These are phyloP conservation scores for Strigops habroptila DNA, from an alignment of 2,113 vertebrate genomes.

Conservation along the genomic window DNA sequence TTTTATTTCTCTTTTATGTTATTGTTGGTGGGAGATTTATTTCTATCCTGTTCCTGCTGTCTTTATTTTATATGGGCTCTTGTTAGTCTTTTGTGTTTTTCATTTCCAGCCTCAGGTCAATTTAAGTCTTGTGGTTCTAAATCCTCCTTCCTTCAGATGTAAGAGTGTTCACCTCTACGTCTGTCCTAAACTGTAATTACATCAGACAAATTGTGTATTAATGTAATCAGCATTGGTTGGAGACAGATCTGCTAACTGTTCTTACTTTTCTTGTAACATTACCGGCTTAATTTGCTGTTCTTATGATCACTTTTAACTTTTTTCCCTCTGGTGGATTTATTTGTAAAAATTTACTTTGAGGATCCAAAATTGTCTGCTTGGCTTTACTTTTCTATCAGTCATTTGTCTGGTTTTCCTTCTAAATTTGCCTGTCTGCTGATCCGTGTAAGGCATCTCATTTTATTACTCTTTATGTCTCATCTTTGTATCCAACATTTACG, in stretches of 20 bases:
- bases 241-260: neutral
- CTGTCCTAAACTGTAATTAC: neutral
- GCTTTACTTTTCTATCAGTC: neutral
- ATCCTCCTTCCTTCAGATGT: neutral
- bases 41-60: conserved; percentile 31
- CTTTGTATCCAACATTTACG: neutral
- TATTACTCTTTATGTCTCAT: neutral
- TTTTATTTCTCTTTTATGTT: conserved; percentile 56
- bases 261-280: neutral
- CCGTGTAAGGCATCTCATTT: neutral
- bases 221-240: neutral
- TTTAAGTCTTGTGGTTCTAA: conserved; percentile 24
- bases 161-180: neutral
- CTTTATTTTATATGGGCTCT: conserved; percentile 32
- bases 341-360: neutral
- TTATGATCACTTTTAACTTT: neutral
- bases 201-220: neutral
- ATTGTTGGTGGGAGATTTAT: conserved; percentile 43
- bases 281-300: neutral
- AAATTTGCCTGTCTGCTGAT: neutral
- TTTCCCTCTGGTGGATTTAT: neutral
- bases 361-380: neutral
- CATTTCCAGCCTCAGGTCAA: conserved; percentile 2
- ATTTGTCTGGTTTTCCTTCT: neutral
- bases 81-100: conserved; percentile 39